phyloP scores from a whole-genome alignment of 30 jellyfish, hydroid and myxozoan species.

The Turritopsis dohrnii region DNA sequence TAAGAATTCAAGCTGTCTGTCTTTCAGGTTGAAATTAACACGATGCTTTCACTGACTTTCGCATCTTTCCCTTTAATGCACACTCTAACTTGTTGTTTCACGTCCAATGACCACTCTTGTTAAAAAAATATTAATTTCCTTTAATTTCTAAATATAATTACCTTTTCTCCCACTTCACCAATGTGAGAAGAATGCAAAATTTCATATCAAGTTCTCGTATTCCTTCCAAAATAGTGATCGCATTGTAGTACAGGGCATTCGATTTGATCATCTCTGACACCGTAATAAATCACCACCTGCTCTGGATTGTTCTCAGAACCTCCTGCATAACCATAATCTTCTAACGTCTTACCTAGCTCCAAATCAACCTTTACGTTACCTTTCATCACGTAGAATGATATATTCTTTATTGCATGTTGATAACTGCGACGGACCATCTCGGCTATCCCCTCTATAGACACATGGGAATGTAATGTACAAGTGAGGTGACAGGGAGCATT shows the following conservation, averaged over 20 bases:
- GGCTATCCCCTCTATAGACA: constrained; percentile 49
- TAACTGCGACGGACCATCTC: neutral
- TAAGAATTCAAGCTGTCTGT: too few relatives aligned
- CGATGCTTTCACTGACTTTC: too few relatives aligned
- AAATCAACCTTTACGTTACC: neutral
- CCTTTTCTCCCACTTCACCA: too few relatives aligned
- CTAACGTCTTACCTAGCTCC: neutral
- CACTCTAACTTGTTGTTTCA: too few relatives aligned
- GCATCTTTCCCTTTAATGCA: too few relatives aligned
- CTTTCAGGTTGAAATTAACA: too few relatives aligned
- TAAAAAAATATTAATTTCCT: too few relatives aligned
- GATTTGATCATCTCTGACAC: neutral
- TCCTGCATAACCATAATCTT: constrained; percentile 7
- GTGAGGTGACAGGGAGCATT: constrained; percentile 63
- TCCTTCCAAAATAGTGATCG: constrained; percentile 3
- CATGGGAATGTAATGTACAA: constrained; percentile 46
- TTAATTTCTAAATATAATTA: too few relatives aligned
- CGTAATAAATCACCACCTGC: constrained; percentile 4
- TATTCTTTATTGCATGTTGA: neutral
- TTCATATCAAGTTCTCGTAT: neutral
- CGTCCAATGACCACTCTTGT: too few relatives aligned
- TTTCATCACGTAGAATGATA: neutral
- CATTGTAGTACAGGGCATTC: constrained; percentile 14
- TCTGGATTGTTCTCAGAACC: neutral
- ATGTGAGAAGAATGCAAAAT: neutral